Base-by-base conservation (phyloP, 2,888 invertebrate species). In the Patella ulyssiponensis region DNA sequence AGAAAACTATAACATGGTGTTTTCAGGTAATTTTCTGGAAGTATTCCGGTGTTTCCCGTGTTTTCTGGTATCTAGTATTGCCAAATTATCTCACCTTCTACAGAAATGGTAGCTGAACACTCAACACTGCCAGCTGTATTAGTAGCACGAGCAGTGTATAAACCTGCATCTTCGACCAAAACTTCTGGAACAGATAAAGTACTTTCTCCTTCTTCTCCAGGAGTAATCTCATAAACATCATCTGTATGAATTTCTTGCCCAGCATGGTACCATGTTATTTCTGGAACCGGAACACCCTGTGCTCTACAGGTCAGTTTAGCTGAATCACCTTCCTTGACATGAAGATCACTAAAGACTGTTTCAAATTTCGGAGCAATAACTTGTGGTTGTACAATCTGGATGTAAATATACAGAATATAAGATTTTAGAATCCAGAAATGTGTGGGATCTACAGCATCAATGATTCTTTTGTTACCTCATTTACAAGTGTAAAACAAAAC, bases 261-360 rank as follows among this genome's bases (percentile, higher is more conserved):
- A 88, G 97, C 95, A 90, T 95, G 96, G 89, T 93, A 95, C 98
- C 98, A 98, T 23, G 94, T 94, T 83, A 99, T 82, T 53, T 88
- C 87, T 54, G 92, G 92, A 23, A 85, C 82, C 11, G 93, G 92
- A 74, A 88, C 85, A 75, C 92, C 92, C 78, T 86, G 86, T 76
- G 92, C 90, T 77, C 89, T 85, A 84, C 91, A 91, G 54, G 88
- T 87, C 52, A 92, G 86, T 12, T 83, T 81, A 11, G 87, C 89
- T 33, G 85, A 80, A 79, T 89, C 87, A 53, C 90, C 90, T 79
- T 91, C 91, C 23, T 84, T 84, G 23, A 89, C 86, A 15, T 81
- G 85, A 33, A 86, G 74, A 77, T 90, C 89, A 73, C 83, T 79
- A 64, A 88, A 85, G 44, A 79, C 82, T 76, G 84, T 79, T 58